phyloP scores from a whole-genome alignment of 2,888 invertebrate species.

The Rhamnusium bicolor region DNA sequence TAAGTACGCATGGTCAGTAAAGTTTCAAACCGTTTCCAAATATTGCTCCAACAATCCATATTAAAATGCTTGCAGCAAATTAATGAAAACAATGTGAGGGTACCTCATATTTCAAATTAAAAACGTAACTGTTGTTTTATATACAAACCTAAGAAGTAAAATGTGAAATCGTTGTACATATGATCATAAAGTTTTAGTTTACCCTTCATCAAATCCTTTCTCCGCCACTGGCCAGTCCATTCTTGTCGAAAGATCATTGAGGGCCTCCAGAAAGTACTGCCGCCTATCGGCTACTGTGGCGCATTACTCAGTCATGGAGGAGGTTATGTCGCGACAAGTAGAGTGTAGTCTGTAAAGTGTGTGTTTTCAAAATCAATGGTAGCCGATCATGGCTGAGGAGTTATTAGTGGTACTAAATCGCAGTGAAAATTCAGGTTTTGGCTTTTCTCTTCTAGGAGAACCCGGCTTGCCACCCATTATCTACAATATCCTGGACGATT shows the following conservation, averaged over 20 bases:
- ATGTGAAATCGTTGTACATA: too few relatives aligned
- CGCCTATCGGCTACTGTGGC: conserved; percentile 53
- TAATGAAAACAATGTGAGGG: too few relatives aligned
- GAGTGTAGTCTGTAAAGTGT: conserved; percentile 55
- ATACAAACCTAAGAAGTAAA: too few relatives aligned
- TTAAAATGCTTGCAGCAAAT: too few relatives aligned
- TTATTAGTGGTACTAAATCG: conserved; percentile 90
- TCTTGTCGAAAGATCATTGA: conserved; percentile 30
- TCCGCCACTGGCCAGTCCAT: conserved; percentile 23
- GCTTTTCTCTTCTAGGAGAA: conserved; percentile 92
- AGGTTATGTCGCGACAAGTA: conserved; percentile 67
- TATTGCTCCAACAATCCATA: too few relatives aligned
- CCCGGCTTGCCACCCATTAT: conserved; percentile 94
- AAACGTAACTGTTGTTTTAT: too few relatives aligned
- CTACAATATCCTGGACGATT: conserved; percentile 94
- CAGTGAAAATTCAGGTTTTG: conserved; percentile 90
- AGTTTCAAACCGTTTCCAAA: too few relatives aligned
- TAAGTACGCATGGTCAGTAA: too few relatives aligned
- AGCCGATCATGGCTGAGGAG: conserved; percentile 86
- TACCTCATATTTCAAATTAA: too few relatives aligned
- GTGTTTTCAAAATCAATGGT: conserved; percentile 66
- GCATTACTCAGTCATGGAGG: conserved; percentile 64
- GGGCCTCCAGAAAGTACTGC: conserved; percentile 46
- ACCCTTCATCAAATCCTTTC: too few relatives aligned
- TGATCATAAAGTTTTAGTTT: too few relatives aligned